A percentile compares a stretch with the other conserved stretches of the same genome.
Conservation (phyloP, 2,888 invertebrate species). For the Agrochola circellaris region DNA sequence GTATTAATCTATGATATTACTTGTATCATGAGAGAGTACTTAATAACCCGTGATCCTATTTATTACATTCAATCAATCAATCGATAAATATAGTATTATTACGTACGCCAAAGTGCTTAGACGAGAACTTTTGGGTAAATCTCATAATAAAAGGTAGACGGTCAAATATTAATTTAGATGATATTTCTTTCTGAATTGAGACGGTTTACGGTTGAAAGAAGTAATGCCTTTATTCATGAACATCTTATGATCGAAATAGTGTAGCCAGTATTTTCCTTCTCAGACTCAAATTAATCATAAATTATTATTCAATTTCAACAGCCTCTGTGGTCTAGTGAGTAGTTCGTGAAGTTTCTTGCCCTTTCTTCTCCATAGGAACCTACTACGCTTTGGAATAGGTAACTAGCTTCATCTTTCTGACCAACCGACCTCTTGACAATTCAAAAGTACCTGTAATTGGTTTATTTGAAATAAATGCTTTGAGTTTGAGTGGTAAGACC, state of each 20-base stretch:
- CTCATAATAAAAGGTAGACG: background rate
- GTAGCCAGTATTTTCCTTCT: background rate
- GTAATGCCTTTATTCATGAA: background rate
- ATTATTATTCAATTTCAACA: too few relatives aligned
- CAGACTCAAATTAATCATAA: too few relatives aligned
- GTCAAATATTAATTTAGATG: background rate
- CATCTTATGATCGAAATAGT: background rate
- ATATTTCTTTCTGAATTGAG: background rate
- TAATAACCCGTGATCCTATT: background rate
- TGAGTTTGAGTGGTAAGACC: too few relatives aligned
- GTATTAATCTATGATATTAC: too few relatives aligned
- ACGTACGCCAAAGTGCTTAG: background rate
- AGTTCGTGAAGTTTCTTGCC: too few relatives aligned
- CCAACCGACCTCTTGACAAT: too few relatives aligned
- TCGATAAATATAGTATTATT: background rate
- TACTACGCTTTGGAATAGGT: too few relatives aligned
- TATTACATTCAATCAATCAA: background rate
- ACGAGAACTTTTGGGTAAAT: background rate
- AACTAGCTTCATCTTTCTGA: too few relatives aligned
- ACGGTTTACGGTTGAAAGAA: background rate
- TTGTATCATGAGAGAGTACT: background rate
- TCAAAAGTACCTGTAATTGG: too few relatives aligned
- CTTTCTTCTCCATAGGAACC: too few relatives aligned
- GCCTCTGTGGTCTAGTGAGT: too few relatives aligned
- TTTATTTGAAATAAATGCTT: too few relatives aligned